Conservation (phyloP, 2,113 vertebrate species). For the Pachycephala philippinensis region DNA sequence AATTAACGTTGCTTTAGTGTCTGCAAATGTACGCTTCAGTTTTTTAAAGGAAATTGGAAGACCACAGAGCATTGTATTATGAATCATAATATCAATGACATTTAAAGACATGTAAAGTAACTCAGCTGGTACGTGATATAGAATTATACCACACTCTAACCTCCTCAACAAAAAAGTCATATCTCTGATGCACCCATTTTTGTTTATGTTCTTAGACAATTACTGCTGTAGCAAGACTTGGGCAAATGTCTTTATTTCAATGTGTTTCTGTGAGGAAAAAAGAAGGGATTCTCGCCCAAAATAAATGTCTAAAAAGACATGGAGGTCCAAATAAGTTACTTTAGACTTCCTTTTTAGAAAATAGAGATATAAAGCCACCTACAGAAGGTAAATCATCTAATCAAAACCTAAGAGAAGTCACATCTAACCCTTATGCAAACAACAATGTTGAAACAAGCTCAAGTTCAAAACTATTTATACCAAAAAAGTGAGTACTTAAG, state of each 20-base stretch:
- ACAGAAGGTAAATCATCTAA: background rate
- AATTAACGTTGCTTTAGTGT: constrained; percentile 29
- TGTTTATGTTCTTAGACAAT: background rate
- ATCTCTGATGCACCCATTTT: background rate
- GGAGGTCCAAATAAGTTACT: background rate
- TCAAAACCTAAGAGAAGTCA: background rate
- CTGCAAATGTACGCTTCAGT: background rate
- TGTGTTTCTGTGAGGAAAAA: background rate
- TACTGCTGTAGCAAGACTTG: background rate
- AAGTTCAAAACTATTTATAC: background rate
- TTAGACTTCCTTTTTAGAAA: background rate
- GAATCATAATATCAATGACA: background rate
- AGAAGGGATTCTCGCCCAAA: background rate
- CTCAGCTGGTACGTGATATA: background rate
- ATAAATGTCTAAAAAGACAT: background rate
- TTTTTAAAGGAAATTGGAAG: background rate
- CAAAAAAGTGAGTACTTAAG: background rate
- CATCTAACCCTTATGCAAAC: background rate
- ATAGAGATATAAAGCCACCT: background rate
- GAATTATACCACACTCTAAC: background rate
- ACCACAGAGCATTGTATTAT: background rate
- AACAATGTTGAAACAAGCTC: background rate
- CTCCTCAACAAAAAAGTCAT: background rate
- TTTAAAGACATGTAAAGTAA: background rate
- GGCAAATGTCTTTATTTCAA: background rate